These are phyloP conservation scores for Maccullochella peelii DNA, from an alignment of 2,113 vertebrate species.

Conservation along the genomic window DNA sequence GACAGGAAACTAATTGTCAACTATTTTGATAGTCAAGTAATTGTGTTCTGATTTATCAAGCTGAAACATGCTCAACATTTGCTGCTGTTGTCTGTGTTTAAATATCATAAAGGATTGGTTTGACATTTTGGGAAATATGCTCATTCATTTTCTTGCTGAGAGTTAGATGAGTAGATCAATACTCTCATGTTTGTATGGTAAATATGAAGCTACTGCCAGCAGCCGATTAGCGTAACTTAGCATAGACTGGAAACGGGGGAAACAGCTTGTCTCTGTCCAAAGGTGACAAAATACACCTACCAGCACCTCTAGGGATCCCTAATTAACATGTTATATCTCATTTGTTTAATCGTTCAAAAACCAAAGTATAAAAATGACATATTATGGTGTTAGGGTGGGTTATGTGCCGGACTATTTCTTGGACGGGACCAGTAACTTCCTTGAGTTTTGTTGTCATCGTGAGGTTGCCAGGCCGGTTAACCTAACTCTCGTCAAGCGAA, in stretches of 20 bases:
- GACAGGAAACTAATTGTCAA: neutral
- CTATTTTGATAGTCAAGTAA: neutral
- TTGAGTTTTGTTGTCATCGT: neutral
- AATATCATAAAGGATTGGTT: neutral
- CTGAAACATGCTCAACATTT: neutral
- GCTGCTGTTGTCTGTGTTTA: neutral
- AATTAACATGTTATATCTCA: neutral
- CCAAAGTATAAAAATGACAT: neutral
- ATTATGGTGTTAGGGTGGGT: neutral
- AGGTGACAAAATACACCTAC: neutral
- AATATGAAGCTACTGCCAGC: neutral
- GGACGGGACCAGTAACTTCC: neutral
- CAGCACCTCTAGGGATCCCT: neutral
- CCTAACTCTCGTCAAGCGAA: no score
- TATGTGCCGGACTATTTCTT: neutral
- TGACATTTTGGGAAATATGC: neutral
- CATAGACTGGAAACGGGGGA: neutral
- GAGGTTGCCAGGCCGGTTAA: neutral
- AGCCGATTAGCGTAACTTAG: neutral
- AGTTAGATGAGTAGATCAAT: neutral
- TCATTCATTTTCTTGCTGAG: neutral
- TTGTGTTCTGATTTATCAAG: neutral
- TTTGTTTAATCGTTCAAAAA: neutral
- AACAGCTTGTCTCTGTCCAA: neutral
- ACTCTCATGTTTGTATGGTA: neutral